These are phyloP conservation scores for Acheta domesticus DNA, from an alignment of 2,888 invertebrate genomes.

Conservation along the genomic window DNA sequence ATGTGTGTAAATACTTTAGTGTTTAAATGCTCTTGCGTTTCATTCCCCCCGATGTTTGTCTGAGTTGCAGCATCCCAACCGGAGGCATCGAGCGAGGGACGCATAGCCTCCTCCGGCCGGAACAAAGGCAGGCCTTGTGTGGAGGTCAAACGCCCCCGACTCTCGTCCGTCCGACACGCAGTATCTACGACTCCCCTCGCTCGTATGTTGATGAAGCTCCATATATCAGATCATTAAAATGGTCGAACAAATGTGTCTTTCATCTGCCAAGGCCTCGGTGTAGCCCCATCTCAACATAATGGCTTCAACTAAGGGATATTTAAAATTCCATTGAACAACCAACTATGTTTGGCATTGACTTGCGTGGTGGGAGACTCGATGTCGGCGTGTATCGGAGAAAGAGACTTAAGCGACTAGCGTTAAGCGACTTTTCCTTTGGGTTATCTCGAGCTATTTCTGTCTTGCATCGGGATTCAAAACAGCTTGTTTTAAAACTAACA, in stretches of 20 bases:
- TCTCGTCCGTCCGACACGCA: background rate
- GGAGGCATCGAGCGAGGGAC: background rate
- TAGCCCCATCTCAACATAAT: background rate
- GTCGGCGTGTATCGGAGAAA: no score
- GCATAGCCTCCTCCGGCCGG: background rate
- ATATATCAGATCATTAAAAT: conserved; percentile 2
- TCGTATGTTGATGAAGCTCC: background rate
- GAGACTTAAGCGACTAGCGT: no score
- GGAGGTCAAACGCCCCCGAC: background rate
- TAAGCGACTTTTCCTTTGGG: no score
- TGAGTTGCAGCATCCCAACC: background rate
- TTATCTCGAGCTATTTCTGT: no score
- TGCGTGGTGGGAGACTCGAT: no score
- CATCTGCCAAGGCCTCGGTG: background rate
- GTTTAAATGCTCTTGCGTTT: no score
- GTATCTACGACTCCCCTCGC: background rate
- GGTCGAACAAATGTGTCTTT: background rate
- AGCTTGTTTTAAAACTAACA: no score
- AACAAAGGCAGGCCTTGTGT: background rate
- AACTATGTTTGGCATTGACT: no score
- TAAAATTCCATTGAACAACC: background rate
- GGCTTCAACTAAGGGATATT: conserved; percentile 1
- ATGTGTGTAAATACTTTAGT: no score
- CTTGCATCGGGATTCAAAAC: no score
- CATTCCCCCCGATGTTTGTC: background rate